phyloP scores from a whole-genome alignment of 2,113 vertebrate genomes.

The Tapirus terrestris region DNA sequence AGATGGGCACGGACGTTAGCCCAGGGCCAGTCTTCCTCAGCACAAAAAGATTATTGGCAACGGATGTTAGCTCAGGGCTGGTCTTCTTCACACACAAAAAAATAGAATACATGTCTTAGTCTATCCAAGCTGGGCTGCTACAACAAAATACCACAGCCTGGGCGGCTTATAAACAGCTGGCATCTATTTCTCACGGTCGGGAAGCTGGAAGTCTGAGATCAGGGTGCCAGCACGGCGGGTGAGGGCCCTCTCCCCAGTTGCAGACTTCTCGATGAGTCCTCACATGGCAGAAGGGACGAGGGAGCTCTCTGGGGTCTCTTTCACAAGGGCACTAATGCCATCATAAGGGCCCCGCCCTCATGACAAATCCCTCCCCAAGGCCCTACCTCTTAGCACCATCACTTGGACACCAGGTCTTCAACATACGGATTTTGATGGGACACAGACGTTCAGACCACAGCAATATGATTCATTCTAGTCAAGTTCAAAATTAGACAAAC shows the following conservation, averaged over 20 bases:
- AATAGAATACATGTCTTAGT: background rate
- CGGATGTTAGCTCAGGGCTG: too few relatives aligned
- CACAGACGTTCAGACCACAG: background rate
- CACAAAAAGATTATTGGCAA: too few relatives aligned
- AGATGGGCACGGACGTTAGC: too few relatives aligned
- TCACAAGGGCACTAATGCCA: background rate
- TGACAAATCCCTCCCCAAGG: background rate
- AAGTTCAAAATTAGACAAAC: background rate
- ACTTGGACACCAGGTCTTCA: background rate
- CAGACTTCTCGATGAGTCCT: background rate
- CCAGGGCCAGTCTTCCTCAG: too few relatives aligned
- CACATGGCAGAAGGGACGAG: background rate
- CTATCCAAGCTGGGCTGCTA: background rate
- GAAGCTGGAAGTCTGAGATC: background rate
- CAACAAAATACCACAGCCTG: background rate
- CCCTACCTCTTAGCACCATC: background rate
- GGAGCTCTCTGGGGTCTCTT: background rate
- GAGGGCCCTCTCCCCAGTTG: background rate
- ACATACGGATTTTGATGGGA: too few relatives aligned
- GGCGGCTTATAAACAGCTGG: background rate
- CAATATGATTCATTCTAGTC: fast-evolving
- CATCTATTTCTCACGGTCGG: background rate
- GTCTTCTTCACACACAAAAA: too few relatives aligned
- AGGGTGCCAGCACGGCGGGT: background rate
- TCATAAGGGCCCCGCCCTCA: background rate